Percentiles rank a stretch among this genome's conserved stretches.
Evolutionary conservation across 35 echinoderm and acorn worm genomes (phyloP).

Genomic region (Strongylocentrotus purpuratus): DNA sequence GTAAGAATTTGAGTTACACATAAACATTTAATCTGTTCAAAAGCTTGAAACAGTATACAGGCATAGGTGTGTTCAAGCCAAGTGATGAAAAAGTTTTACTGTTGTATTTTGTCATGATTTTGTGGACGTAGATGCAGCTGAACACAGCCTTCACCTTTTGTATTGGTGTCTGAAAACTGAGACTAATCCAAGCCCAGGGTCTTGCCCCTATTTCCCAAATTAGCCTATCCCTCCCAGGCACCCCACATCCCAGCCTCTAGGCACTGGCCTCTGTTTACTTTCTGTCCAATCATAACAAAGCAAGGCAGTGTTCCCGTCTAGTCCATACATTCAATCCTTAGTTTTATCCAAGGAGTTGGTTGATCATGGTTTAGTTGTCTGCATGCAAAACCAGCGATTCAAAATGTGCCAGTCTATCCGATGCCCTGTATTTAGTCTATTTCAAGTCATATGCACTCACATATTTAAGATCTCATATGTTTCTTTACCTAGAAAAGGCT

Average conservation of each 20-base stretch:
- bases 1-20: too few species aligned
- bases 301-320: background rate
- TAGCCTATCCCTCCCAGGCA: background rate
- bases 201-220: slow-evolving; percentile 1
- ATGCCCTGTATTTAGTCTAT: background rate
- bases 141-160: background rate
- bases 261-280: slow-evolving; percentile 9
- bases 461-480: background rate
- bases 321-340: background rate
- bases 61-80: too few species aligned
- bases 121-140: background rate
- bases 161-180: background rate
- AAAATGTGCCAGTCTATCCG: background rate
- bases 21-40: too few species aligned
- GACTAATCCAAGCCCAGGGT: background rate
- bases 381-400: background rate
- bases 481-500: too few species aligned
- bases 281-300: background rate
- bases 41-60: too few species aligned
- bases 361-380: background rate
- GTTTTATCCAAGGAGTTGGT: too few species aligned
- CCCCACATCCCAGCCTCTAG: background rate
- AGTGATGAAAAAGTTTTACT: too few species aligned
- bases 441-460: background rate
- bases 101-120: too few species aligned